Conservation (phyloP, 2,113 vertebrate genomes). For the Echinops telfairi region DNA sequence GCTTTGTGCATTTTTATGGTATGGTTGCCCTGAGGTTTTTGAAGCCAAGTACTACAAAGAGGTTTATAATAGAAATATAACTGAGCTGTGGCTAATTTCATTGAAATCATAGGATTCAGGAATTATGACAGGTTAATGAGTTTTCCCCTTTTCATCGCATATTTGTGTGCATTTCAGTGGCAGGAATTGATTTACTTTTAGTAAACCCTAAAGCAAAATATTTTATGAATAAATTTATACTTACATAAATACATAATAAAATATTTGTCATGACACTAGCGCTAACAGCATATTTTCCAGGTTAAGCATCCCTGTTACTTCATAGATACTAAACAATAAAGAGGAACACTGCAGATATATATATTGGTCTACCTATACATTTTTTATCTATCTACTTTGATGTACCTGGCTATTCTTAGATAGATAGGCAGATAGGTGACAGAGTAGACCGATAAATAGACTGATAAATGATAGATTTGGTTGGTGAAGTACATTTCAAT, state of each 20-base stretch:
- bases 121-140: conserved; percentile 33
- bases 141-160: background rate
- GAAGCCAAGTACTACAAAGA: background rate
- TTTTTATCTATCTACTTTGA: background rate
- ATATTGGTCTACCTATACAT: background rate
- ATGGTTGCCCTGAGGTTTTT: background rate
- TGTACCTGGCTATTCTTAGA: background rate
- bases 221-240: conserved; percentile 48
- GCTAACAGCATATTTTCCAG: background rate
- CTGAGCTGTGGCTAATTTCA: background rate
- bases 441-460: no score
- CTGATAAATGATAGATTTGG: no score
- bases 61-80: background rate
- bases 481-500: no score
- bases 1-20: background rate
- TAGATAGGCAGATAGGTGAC: background rate
- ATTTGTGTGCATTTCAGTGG: conserved; percentile 19
- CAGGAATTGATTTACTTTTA: conserved; percentile 21
- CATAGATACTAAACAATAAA: background rate
- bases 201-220: conserved; percentile 35
- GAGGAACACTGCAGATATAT: background rate
- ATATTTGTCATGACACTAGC: conserved; percentile 35
- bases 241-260: conserved; percentile 60
- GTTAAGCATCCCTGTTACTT: background rate
- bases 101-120: conserved; percentile 26